Evolutionary conservation across 2,797 vertebrate genomes (phyloP).

Genomic region (Coracias cyanogaster): DNA sequence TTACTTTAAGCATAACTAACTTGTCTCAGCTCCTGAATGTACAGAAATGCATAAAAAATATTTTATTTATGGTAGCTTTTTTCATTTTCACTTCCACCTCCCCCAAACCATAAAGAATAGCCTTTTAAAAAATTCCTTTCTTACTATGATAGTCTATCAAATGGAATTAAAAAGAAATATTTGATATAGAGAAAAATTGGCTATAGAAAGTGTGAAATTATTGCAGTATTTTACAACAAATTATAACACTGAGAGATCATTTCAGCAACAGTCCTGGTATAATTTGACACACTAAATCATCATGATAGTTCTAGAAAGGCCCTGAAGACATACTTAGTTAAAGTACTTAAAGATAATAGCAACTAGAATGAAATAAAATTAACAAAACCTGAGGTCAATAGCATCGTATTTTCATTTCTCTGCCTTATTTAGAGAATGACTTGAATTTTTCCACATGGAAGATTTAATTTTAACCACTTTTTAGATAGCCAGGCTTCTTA

Average conservation of each 20-base stretch:
- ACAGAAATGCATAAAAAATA: not conserved
- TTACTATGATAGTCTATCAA: not conserved
- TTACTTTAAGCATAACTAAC: not conserved
- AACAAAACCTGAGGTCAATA: not conserved
- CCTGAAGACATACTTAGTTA: not conserved
- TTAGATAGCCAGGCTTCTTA: not conserved
- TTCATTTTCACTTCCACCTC: not conserved
- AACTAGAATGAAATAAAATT: not conserved
- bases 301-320: not conserved
- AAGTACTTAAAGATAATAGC: not conserved
- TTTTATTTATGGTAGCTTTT: not conserved
- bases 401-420: not conserved
- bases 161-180: not conserved
- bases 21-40: not conserved
- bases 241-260: constrained; percentile 3
- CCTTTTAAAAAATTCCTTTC: not conserved
- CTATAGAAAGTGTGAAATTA: not conserved
- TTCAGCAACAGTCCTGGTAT: not conserved
- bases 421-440: not conserved
- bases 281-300: constrained; percentile 22
- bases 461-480: not conserved
- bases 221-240: not conserved
- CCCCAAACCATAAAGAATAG: not conserved
- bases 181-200: not conserved
- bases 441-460: not conserved